Evolutionary conservation across 1,140 invertebrate species (phyloP), one percentile per base, ranked within the genome.

Genomic region (Atta texana): DNA sequence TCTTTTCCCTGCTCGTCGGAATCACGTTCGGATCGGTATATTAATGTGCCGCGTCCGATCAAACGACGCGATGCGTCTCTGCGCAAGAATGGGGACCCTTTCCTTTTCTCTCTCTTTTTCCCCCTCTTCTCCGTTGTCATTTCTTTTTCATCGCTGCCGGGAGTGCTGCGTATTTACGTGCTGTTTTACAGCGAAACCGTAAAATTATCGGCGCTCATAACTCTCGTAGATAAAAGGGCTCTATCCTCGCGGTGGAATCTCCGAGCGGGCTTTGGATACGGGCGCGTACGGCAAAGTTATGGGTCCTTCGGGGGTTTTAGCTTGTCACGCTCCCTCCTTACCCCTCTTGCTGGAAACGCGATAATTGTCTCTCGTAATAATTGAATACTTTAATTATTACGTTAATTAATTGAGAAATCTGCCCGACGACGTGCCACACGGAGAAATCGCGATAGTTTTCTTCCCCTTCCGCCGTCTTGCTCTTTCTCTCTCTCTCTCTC

Each of bases 311-410:
- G 39, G 80, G 69, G 80, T 84, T 84, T 84, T 84, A 84, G 55
- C 80, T 75, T 49, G 80, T 84, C 80, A 84, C 24, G 80, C 55
- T 82, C 7, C n/a, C 16, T 31, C 14, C 39, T 1, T 24, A 28
- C 18, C 12, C 8, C 12, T 24, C 14, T n/a, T 8, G 24, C 21
- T n/a, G 53, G 28, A 57, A 57, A 49, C 31, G 63, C 51, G 53
- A 86, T 68, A 89, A 81, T 75, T 69, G 59, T 69, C 75, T 66
- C 31, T 51, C 72, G 86, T 89, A 87, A 86, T 90, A 90, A 90
- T 90, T 90, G 86, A 90, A 90, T 89, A 87, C 49, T 87, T 90
- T 85, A 87, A 89, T 90, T 44, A 44, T 44, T 88, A 87, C 71
- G 55, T 57, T 66, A 87, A 90, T 87, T 76, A 84, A 90, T 75